Evolutionary conservation across 2,113 vertebrate species (phyloP).

Genomic region (Neolamprologus modestus): DNA sequence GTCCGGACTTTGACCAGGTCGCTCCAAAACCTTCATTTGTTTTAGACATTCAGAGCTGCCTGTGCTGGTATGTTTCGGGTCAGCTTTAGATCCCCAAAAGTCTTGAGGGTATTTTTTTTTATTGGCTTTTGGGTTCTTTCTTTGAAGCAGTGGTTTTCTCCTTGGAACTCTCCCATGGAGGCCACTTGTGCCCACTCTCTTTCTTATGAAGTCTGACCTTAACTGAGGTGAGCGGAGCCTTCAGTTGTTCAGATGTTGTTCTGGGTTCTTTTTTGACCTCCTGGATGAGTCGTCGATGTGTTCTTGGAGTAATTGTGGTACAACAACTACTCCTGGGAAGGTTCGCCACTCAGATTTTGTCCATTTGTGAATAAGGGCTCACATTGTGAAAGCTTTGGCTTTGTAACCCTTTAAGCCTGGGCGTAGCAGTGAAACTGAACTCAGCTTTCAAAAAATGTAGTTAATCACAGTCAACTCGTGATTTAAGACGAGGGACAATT

Average conservation of each 20-base stretch:
- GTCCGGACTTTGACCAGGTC: accelerated
- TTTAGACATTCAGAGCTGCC: not conserved
- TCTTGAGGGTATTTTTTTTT: not conserved
- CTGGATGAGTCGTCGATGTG: not conserved
- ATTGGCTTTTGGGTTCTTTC: not conserved
- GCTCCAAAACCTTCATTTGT: not conserved
- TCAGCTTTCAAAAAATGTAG: not conserved
- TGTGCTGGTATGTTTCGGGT: not conserved
- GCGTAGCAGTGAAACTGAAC: accelerated
- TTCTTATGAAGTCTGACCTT: not conserved
- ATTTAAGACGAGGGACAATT: not conserved
- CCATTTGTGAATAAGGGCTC: not conserved
- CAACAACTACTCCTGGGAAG: not conserved
- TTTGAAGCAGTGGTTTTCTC: not conserved
- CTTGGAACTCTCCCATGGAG: not conserved
- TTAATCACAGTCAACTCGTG: not conserved
- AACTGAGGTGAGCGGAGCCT: accelerated
- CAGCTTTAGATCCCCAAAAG: not conserved
- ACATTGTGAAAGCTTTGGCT: not conserved
- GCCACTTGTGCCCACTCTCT: not conserved
- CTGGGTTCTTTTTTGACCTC: not conserved
- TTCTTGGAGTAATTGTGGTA: not conserved
- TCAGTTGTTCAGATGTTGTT: not conserved
- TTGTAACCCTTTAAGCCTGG: not conserved
- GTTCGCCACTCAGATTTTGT: not conserved